phyloP scores from a whole-genome alignment of 1,140 invertebrate genomes.

The Archivesica marissinica region DNA sequence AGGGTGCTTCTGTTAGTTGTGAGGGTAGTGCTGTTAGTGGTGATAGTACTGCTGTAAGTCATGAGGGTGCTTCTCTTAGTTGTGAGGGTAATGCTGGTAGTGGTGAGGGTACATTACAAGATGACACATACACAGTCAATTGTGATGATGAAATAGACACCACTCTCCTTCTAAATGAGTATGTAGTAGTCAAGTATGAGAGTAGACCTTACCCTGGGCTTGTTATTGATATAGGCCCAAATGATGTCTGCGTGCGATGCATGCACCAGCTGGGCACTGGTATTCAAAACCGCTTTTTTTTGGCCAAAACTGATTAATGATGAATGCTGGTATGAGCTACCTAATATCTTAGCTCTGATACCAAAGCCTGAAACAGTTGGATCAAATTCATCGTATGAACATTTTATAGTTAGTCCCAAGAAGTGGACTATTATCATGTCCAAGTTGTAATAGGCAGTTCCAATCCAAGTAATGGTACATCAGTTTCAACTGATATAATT shows the following conservation, averaged over 20 bases:
- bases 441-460: too few relatives aligned
- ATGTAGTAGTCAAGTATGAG: not conserved
- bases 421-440: too few relatives aligned
- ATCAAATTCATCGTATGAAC: not conserved
- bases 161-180: not conserved
- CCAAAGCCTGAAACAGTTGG: not conserved
- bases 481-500: too few relatives aligned
- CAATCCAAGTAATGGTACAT: too few relatives aligned
- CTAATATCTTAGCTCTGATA: not conserved
- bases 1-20: too few relatives aligned
- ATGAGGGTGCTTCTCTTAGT: too few relatives aligned
- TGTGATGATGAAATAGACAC: not conserved
- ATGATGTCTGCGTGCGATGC: not conserved
- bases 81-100: too few relatives aligned
- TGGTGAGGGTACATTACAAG: not conserved
- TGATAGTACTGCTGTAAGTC: too few relatives aligned
- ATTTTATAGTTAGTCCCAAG: not conserved
- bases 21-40: too few relatives aligned
- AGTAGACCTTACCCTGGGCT: not conserved
- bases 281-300: not conserved
- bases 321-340: slow-evolving; percentile 17
- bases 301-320: not conserved
- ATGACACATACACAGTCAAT: not conserved
- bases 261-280: not conserved
- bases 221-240: not conserved